Evolutionary conservation across 2,888 invertebrate species (phyloP).

Genomic region (Nymphalis polychloros): DNA sequence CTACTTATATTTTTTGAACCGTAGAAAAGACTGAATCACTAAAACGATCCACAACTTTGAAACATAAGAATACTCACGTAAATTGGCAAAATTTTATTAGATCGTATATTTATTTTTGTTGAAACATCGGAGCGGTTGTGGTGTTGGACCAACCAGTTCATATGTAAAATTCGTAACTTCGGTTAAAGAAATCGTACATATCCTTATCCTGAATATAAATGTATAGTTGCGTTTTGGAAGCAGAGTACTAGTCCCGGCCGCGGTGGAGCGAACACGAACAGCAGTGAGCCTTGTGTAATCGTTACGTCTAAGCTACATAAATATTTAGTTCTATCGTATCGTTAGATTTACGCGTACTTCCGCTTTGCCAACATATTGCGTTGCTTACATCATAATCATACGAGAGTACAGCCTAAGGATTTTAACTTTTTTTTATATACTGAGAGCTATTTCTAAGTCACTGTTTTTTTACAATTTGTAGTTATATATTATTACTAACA

Average conservation of each 20-base stretch:
- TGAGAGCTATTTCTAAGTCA: constrained; percentile 82
- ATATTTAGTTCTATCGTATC: constrained; percentile 80
- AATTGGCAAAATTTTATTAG: constrained; percentile 61
- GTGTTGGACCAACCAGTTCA: constrained; percentile 70
- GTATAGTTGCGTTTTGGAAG: constrained; percentile 48
- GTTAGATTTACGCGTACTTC: constrained; percentile 80
- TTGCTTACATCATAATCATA: constrained; percentile 81
- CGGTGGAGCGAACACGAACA: constrained; percentile 47
- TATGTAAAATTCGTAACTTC: constrained; percentile 54
- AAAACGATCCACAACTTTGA: constrained; percentile 66
- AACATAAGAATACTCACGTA: constrained; percentile 71
- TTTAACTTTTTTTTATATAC: constrained; percentile 79
- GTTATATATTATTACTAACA: constrained; percentile 55
- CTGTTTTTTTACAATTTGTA: constrained; percentile 76
- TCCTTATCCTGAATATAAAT: constrained; percentile 69
- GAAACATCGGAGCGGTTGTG: constrained; percentile 68
- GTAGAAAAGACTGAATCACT: constrained; percentile 77
- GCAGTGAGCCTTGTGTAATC: constrained; percentile 77
- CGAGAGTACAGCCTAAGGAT: constrained; percentile 82
- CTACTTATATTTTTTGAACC: constrained; percentile 62
- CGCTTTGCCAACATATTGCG: constrained; percentile 81
- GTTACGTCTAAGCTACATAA: constrained; percentile 79
- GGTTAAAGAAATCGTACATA: constrained; percentile 76
- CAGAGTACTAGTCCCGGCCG: constrained; percentile 56
- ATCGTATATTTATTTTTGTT: constrained; percentile 58